These are phyloP conservation scores for Chydorus sphaericus DNA, from an alignment of 2,888 invertebrate genomes.

Conservation along the genomic window DNA sequence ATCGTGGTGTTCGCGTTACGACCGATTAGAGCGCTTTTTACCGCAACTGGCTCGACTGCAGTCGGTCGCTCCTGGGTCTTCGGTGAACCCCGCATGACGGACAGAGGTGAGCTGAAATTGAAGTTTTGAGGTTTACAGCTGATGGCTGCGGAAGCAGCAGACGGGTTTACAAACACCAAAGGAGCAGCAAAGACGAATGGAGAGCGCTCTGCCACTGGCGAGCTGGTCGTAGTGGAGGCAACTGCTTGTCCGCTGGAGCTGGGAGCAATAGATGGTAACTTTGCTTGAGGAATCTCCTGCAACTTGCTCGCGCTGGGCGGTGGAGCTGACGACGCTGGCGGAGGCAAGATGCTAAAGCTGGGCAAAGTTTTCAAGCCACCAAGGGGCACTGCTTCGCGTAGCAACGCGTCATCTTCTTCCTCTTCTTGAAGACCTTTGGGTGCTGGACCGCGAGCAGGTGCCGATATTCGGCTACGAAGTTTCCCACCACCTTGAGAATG, in stretches of 20 bases:
- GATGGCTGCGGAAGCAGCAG: slow-evolving; percentile 35
- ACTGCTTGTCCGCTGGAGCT: not conserved
- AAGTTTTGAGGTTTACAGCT: slow-evolving; percentile 34
- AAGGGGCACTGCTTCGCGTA: slow-evolving; percentile 35
- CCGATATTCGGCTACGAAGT: slow-evolving; percentile 33
- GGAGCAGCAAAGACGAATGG: not conserved
- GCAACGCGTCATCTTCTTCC: slow-evolving; percentile 18
- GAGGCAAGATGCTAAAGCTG: slow-evolving; percentile 35
- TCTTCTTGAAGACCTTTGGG: slow-evolving; percentile 8
- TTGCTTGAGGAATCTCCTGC: not conserved
- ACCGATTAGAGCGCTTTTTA: not conserved
- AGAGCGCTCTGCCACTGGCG: not conserved
- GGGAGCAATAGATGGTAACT: not conserved
- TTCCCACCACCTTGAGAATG: slow-evolving; percentile 37
- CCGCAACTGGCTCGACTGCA: not conserved
- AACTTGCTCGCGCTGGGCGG: not conserved
- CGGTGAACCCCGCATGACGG: not conserved
- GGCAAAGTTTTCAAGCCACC: slow-evolving; percentile 33
- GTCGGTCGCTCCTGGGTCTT: not conserved
- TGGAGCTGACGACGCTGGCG: not conserved
- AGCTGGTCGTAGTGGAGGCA: not conserved
- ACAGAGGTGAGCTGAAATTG: slow-evolving; percentile 39
- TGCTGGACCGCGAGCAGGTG: not conserved
- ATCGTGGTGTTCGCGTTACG: not conserved
- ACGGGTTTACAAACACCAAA: slow-evolving; percentile 23